Conservation (phyloP, 2,888 invertebrate species). For the Eristalis arbustorum region DNA sequence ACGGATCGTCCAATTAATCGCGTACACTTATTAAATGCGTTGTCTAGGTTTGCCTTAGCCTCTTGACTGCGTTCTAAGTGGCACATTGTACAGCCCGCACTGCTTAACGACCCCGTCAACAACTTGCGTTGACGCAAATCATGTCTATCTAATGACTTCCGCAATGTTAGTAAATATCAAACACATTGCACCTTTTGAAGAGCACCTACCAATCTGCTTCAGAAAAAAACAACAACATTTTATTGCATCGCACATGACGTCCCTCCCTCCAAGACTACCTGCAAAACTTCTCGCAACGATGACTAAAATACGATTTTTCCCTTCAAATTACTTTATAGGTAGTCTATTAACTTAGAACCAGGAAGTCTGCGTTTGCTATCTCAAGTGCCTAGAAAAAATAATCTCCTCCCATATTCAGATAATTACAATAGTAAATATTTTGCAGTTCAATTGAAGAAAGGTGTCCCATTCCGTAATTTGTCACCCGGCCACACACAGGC, state of each 20-base stretch:
- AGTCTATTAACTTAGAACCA: slow-evolving; percentile 35
- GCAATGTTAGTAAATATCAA: slow-evolving; percentile 37
- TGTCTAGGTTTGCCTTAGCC: slow-evolving; percentile 8
- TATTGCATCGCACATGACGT: background rate
- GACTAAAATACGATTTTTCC: background rate
- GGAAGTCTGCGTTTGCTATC: slow-evolving; percentile 46
- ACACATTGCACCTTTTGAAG: slow-evolving; percentile 12
- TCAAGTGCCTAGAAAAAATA: slow-evolving; percentile 18
- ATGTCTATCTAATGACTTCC: slow-evolving; percentile 46
- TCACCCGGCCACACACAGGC: background rate
- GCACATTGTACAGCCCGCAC: background rate
- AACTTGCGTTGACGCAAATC: slow-evolving; percentile 3
- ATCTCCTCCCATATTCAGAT: slow-evolving; percentile 7
- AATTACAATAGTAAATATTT: slow-evolving; percentile 10
- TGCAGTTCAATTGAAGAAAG: slow-evolving; percentile 7
- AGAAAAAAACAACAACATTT: background rate
- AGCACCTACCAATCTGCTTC: background rate
- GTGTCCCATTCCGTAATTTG: background rate
- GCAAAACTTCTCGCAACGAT: background rate
- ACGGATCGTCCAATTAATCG: background rate
- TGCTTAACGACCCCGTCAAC: background rate
- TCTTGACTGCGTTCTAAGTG: slow-evolving; percentile 28
- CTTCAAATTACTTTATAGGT: too few species aligned
- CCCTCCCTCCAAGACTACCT: background rate
- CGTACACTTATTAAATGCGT: background rate